These are phyloP conservation scores for Zonitis immaculata DNA, from an alignment of 2,888 invertebrate species.

Conservation along the genomic window DNA sequence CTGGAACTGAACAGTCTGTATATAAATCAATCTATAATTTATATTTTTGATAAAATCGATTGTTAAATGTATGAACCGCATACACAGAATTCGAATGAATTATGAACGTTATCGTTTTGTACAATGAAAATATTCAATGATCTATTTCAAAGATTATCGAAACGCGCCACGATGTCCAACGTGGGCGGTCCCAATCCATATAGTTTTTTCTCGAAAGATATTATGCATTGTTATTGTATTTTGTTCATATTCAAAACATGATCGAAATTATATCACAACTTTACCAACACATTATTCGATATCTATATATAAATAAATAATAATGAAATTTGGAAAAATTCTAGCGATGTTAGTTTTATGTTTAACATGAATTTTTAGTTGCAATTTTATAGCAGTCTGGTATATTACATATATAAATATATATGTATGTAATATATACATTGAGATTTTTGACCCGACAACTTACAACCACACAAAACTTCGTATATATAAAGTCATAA, in stretches of 20 bases:
- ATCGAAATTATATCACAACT: not conserved
- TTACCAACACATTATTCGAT: not conserved
- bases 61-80: not conserved
- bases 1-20: no score
- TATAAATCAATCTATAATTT: no score
- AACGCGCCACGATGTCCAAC: constrained; percentile 9
- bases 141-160: constrained; percentile 17
- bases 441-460: constrained; percentile 16
- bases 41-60: constrained; percentile 2
- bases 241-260: not conserved
- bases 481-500: no score
- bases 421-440: no score
- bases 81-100: constrained; percentile 3
- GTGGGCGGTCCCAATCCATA: constrained; percentile 14
- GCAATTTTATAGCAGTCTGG: not conserved
- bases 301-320: constrained; percentile 3
- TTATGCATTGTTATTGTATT: not conserved
- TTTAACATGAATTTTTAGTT: not conserved
- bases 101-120: constrained; percentile 5
- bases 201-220: not conserved
- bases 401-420: not conserved
- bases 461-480: not conserved
- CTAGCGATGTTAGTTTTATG: not conserved
- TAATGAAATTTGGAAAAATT: constrained; percentile 2
- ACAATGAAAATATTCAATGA: constrained; percentile 4